phyloP scores from a whole-genome alignment of 2,888 invertebrate genomes.

The Unio delphinus region DNA sequence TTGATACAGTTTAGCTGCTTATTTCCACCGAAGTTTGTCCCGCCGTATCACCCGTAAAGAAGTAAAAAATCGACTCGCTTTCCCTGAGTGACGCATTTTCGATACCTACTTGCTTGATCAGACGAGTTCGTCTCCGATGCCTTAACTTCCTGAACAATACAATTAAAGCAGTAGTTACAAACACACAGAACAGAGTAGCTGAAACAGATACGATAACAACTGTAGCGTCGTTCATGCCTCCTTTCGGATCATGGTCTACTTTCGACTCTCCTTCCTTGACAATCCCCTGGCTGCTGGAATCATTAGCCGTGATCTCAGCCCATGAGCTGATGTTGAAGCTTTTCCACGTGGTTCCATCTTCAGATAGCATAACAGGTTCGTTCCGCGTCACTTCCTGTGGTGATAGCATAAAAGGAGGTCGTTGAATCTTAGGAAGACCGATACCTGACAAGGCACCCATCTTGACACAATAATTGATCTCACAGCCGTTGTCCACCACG shows the following conservation, averaged over 20 bases:
- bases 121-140: conserved; percentile 1
- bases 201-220: conserved; percentile 16
- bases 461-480: conserved; percentile 55
- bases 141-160: conserved; percentile 15
- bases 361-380: conserved; percentile 22
- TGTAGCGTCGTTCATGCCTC: no score
- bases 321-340: conserved; percentile 4
- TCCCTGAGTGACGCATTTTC: no score
- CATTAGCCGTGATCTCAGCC: no score
- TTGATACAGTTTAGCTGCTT: no score
- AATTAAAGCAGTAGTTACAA: conserved; percentile 17
- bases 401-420: conserved; percentile 54
- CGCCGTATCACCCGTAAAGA: no score
- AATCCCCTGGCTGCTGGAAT: no score
- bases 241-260: no score
- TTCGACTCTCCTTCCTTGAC: no score
- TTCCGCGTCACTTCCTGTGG: conserved; percentile 14
- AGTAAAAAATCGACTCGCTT: no score
- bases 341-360: conserved; percentile 37
- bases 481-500: not conserved
- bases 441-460: conserved; percentile 44
- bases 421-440: conserved; percentile 45
- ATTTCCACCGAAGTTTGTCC: no score
- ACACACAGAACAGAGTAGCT: conserved; percentile 32
- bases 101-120: no score